Evolutionary conservation across 1,140 invertebrate genomes (phyloP), one percentile per base, ranked within the genome.

Genomic region (Ceratosolen fusciceps): DNA sequence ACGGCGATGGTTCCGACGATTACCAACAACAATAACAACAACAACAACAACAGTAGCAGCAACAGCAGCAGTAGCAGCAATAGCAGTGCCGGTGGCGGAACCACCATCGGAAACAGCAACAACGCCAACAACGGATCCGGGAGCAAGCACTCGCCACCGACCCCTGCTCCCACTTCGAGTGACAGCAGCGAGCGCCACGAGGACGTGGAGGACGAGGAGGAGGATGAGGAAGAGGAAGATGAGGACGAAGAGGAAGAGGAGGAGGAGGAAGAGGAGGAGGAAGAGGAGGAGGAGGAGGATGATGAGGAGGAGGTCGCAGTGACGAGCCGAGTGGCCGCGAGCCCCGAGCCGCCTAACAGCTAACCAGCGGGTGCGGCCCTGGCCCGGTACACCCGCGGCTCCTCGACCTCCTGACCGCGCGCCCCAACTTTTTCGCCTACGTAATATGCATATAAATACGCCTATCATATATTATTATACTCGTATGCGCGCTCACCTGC

Each of bases 331-430:
- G 49, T 19, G 24, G 34, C 26, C 12, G 56, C 72, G 62, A 74
- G 73, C 37, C 79, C 79, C 10, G 79, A 80, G 68, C 74, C 74
- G 52, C 79, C 79, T 65, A 77, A 80, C 39, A 80, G 79, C 79
- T 80, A 80, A 77, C 79, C 24, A 76, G 79, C 76, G 34, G 8
- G 67, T 34, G 16, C 37, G 39, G 39, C 77, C 67, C 39, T 39
- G 47, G 39, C 67, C n/a, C 49, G 67, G 77, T 29, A 21, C 62
- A 73, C 26, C 52, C 58, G 60, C 24, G 43, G 37, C 58, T 52
- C 34, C 43, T 47, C 49, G 39, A 62, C 65, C 26, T 37, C 54
- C 26, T 67, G 74, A 75, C 60, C 60, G 74, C 56, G 72, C 39
- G 39, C 72, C 37, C n/a, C n/a, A 74, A 60, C 54, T 26, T 54